Percentiles rank a stretch among this genome's conserved stretches.
Conservation (phyloP, 2,113 vertebrate species). For the Pangasianodon hypophthalmus region DNA sequence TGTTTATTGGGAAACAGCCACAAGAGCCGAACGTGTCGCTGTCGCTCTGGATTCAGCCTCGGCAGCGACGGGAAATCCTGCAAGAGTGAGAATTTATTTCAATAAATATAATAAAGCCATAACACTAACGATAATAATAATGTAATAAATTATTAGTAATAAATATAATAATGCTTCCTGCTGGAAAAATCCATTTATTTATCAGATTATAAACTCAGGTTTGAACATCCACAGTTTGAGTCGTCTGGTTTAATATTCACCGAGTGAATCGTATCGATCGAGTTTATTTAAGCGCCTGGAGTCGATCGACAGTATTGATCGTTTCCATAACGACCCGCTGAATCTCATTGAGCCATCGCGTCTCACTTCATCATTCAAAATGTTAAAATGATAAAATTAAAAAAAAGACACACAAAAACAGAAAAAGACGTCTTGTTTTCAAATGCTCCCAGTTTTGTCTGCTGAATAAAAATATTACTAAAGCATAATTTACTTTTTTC, state of each 20-base stretch:
- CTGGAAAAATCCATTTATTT: not conserved
- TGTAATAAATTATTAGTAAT: not conserved
- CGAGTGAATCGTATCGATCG: not conserved
- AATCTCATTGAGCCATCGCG: not conserved
- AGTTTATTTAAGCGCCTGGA: not conserved
- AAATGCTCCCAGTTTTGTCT: not conserved
- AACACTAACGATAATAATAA: not conserved
- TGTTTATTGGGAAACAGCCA: constrained; percentile 95
- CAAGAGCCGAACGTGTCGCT: constrained; percentile 93
- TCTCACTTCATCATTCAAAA: not conserved
- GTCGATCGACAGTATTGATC: not conserved
- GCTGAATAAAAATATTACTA: not conserved
- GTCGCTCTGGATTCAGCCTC: constrained; percentile 93
- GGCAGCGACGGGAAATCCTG: constrained; percentile 96
- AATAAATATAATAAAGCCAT: not conserved
- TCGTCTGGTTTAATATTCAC: not conserved
- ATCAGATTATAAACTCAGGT: not conserved
- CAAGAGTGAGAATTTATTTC: constrained; percentile 81
- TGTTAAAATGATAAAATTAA: not conserved
- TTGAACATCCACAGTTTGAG: not conserved
- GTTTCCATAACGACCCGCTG: not conserved
- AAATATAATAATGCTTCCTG: not conserved
- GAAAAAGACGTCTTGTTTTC: not conserved
- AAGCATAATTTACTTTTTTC: not conserved
- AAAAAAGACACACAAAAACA: not conserved